Percentiles rank a stretch among this genome's conserved stretches.
These are phyloP conservation scores for Sesia bembeciformis DNA, from an alignment of 2,888 invertebrate species.

Conservation along the genomic window DNA sequence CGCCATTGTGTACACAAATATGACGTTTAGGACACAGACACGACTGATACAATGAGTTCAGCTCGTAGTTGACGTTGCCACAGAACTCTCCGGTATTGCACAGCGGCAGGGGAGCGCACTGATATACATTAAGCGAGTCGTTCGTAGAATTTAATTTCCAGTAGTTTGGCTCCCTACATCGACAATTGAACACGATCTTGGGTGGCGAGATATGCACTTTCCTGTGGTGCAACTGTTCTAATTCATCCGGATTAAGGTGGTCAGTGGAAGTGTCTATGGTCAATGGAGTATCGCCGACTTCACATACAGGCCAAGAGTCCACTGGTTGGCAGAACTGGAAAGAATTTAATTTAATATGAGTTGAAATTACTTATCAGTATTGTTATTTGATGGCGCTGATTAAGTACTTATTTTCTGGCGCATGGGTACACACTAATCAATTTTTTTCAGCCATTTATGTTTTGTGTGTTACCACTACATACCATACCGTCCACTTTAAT, in stretches of 20 bases:
- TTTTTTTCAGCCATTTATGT: too few species aligned
- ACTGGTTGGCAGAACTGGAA: conserved; percentile 70
- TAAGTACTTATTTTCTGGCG: neutral
- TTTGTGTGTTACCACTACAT: too few species aligned
- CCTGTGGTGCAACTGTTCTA: conserved; percentile 50
- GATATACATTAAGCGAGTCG: conserved; percentile 35
- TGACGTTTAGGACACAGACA: conserved; percentile 77
- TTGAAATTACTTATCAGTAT: neutral
- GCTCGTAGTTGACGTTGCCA: conserved; percentile 74
- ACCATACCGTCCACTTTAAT: too few species aligned
- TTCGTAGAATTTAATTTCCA: conserved; percentile 45
- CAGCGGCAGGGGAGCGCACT: conserved; percentile 61
- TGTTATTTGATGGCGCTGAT: neutral
- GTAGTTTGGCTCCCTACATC: conserved; percentile 63
- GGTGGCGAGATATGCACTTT: conserved; percentile 52
- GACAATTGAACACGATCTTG: conserved; percentile 58
- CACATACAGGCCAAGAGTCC: conserved; percentile 48
- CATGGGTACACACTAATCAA: neutral
- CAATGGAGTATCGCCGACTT: conserved; percentile 39
- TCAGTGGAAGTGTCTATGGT: conserved; percentile 36
- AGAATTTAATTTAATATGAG: conserved; percentile 1
- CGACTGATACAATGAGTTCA: conserved; percentile 75
- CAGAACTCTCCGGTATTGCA: conserved; percentile 75
- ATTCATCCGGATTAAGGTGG: conserved; percentile 48
- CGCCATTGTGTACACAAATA: conserved; percentile 72